phyloP scores from a whole-genome alignment of 1,140 invertebrate species.

The Apis cerana region DNA sequence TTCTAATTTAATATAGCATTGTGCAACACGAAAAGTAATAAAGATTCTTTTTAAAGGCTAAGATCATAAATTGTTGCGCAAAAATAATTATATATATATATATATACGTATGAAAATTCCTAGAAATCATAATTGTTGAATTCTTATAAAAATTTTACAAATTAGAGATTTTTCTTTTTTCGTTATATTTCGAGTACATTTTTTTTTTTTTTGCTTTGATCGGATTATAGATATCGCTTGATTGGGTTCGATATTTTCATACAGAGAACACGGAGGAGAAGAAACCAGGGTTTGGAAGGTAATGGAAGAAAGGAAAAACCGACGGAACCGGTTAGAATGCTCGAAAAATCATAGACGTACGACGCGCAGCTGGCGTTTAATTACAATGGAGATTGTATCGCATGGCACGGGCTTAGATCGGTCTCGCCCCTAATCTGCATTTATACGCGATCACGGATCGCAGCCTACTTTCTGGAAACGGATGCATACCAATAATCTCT shows the following conservation, averaged over 20 bases:
- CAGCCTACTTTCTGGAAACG: slow-evolving; percentile 34
- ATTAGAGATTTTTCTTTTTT: too few relatives aligned
- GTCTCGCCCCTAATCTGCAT: slow-evolving; percentile 31
- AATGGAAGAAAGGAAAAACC: slow-evolving; percentile 23
- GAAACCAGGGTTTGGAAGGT: not conserved
- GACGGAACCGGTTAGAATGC: slow-evolving; percentile 41
- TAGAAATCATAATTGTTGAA: too few relatives aligned
- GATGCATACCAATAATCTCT: not conserved
- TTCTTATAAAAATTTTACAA: too few relatives aligned
- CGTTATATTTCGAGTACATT: too few relatives aligned
- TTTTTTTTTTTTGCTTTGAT: too few relatives aligned
- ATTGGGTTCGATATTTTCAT: not conserved
- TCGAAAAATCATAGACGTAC: slow-evolving; percentile 43
- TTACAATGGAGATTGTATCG: slow-evolving; percentile 43
- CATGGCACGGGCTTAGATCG: slow-evolving; percentile 8
- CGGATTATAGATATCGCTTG: not conserved
- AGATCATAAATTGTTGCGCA: too few relatives aligned
- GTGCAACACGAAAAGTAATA: too few relatives aligned
- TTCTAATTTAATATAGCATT: too few relatives aligned
- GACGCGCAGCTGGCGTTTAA: slow-evolving; percentile 31
- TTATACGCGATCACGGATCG: slow-evolving; percentile 4
- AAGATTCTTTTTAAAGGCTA: too few relatives aligned
- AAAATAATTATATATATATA: too few relatives aligned
- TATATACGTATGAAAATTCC: too few relatives aligned
- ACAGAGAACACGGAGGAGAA: not conserved